Percentiles rank a stretch among this genome's conserved stretches.
Conservation (phyloP, 2,113 vertebrate genomes). For the Athene cunicularia region DNA sequence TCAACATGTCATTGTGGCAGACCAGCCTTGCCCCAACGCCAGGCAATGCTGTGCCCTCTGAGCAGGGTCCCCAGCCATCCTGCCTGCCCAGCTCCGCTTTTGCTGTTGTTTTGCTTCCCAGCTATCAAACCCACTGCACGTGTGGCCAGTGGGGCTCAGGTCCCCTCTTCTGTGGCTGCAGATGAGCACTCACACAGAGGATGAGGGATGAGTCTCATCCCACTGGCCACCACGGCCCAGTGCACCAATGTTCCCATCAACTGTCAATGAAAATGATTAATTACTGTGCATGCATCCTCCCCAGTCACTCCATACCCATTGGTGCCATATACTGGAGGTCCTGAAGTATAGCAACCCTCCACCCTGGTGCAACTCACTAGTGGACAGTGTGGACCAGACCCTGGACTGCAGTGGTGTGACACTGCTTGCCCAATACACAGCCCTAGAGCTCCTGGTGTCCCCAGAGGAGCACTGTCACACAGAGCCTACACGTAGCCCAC, state of each 20-base stretch:
- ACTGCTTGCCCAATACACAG: not conserved
- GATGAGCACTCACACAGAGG: not conserved
- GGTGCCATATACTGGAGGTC: not conserved
- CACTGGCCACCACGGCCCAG: not conserved
- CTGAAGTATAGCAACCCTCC: not conserved
- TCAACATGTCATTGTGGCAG: not conserved
- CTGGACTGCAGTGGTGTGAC: not conserved
- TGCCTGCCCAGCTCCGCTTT: not conserved
- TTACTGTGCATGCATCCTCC: not conserved
- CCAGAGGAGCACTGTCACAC: not conserved
- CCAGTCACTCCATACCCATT: not conserved
- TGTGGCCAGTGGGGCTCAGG: not conserved
- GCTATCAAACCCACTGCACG: not conserved
- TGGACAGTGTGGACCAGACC: not conserved
- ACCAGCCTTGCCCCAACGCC: not conserved
- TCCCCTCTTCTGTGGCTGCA: not conserved
- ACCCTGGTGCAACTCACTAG: not conserved
- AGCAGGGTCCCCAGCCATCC: not conserved
- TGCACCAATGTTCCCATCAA: not conserved
- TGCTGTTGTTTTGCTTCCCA: not conserved
- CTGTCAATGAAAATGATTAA: not conserved
- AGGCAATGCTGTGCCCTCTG: not conserved
- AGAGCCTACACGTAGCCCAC: accelerated
- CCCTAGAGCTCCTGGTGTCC: not conserved
- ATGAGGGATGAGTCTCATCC: not conserved